These are phyloP conservation scores for Ctenicera cuprea DNA, from an alignment of 2,888 invertebrate genomes.

Conservation along the genomic window DNA sequence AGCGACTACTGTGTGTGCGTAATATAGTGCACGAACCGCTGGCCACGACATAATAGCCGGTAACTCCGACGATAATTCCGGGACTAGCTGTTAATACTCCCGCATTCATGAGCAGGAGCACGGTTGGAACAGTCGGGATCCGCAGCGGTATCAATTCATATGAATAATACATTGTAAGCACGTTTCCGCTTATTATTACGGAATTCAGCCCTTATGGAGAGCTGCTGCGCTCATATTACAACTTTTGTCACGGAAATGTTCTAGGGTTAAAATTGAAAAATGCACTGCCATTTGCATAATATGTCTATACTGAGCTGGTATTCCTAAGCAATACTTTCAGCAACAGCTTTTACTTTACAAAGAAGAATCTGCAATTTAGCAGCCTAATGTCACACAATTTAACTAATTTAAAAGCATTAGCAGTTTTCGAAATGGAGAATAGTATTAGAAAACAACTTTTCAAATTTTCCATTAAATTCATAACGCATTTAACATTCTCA, in stretches of 20 bases:
- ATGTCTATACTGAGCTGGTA: neutral
- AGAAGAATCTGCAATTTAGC: too few species aligned
- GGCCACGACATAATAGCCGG: constrained; percentile 43
- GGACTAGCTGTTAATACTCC: constrained; percentile 48
- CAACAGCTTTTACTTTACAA: too few species aligned
- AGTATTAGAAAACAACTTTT: too few species aligned
- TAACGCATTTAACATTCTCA: too few species aligned
- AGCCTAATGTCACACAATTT: too few species aligned
- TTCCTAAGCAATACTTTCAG: neutral
- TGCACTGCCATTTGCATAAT: constrained; percentile 20
- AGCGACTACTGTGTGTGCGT: constrained; percentile 27
- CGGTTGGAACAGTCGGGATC: constrained; percentile 45
- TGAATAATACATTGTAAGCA: constrained; percentile 53
- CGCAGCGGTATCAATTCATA: constrained; percentile 50
- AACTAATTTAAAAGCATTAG: too few species aligned
- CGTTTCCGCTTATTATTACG: constrained; percentile 53
- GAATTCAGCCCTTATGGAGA: constrained; percentile 46
- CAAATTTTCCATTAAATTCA: too few species aligned
- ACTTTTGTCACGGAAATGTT: constrained; percentile 43
- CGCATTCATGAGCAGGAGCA: constrained; percentile 46
- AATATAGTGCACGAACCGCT: constrained; percentile 37
- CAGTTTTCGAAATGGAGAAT: too few species aligned
- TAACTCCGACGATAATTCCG: constrained; percentile 47
- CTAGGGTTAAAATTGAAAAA: constrained; percentile 25
- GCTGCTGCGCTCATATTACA: constrained; percentile 32